Evolutionary conservation across 2,888 invertebrate genomes (phyloP), one percentile per base, ranked within the genome.

Genomic region (Megamerina dolium): DNA sequence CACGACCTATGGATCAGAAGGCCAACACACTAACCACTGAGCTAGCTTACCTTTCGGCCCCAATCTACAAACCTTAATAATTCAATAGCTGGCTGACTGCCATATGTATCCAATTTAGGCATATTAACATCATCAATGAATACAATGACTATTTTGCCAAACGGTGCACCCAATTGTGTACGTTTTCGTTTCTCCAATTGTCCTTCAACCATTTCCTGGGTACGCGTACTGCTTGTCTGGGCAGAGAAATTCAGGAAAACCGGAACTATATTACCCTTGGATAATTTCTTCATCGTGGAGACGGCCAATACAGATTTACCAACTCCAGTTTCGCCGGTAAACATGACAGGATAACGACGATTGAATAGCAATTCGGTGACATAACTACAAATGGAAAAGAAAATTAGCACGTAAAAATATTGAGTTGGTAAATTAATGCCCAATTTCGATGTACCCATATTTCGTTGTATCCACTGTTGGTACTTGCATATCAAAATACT

Each of bases 51-150:
- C n/a, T n/a, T n/a, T n/a, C n/a, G n/a, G n/a, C n/a, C n/a, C n/a
- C n/a, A n/a, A n/a, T n/a, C n/a, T n/a, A 23, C 30, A 32, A 68
- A 85, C 82, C 91, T 77, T 18, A 94, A 73, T 19, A 95, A 71
- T 73, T 94, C 94, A 44, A 93, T 87, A 0, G 93, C 88, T 5
- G 93, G 91, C 63, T 93, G 93, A 9, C 92, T 87, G 8, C 93
- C 94, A 59, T 92, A 94, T 1, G 82, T 81, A 68, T 85, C 91
- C 58, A 83, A 73, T 62, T 81, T 81, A 0, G 93, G 93, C 92
- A 93, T 92, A 62, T 93, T 93, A 1, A 93, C 83, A 62, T 93
- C 93, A 61, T 93, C 93, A 17, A 93, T 85, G 59, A 93, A 91
- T 43, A 91, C 78, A 3, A 91, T 79, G 1, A 92, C 77, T 46